Evolutionary conservation across 1,140 invertebrate genomes (phyloP), one percentile per base, ranked within the genome.

Genomic region (Phthorimaea operculella): DNA sequence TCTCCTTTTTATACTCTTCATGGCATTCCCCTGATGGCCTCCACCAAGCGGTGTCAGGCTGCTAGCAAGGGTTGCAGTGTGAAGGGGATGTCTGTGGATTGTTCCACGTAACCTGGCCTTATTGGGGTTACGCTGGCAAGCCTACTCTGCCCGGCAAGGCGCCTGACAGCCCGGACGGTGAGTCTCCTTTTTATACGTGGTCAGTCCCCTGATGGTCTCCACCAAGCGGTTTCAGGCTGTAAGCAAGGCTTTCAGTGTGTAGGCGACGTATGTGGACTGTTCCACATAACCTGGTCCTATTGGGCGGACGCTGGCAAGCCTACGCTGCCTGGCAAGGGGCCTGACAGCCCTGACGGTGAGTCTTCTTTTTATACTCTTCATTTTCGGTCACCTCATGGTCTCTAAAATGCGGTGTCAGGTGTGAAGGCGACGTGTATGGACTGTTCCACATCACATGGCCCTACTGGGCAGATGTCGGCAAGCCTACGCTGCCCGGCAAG

Each of bases 221-320:
- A n/a, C 74, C 92, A 96, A 75, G 93, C 93, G 0, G 88, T 90
- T 7, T 92, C 92, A 4, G 90, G 89, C 33, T 96, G 94, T 77
- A 92, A 95, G 69, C 85, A 86, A 11, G 90, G 89, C 0, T 67
- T 84, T 0, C 80, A 73, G n/a, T 96, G 94, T 58, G 79, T 79
- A 6, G 92, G 90, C 1, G 90, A 92, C 28, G 88, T 91, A 34
- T 96, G 94, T 62, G 94, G 94, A 0, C 89, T 94, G 8, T 96
- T 95, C 86, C 88, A 90, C 47, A 95, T 96, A 59, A 96, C 94
- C 0, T 94, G 92, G 92, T 88, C 88, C 0, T 97, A 96, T 68
- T 96, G 94, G 94, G 81, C 90, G 0, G 95, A 97, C 76, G 89
- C 89, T 60, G 94, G 94, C 17, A 96, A 95, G 83, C 92, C 92